Percentiles rank a stretch among this genome's conserved stretches.
Evolutionary conservation across 92 coral and sea anemone species (phyloP).

Genomic region (Umimayanthus kanabou): DNA sequence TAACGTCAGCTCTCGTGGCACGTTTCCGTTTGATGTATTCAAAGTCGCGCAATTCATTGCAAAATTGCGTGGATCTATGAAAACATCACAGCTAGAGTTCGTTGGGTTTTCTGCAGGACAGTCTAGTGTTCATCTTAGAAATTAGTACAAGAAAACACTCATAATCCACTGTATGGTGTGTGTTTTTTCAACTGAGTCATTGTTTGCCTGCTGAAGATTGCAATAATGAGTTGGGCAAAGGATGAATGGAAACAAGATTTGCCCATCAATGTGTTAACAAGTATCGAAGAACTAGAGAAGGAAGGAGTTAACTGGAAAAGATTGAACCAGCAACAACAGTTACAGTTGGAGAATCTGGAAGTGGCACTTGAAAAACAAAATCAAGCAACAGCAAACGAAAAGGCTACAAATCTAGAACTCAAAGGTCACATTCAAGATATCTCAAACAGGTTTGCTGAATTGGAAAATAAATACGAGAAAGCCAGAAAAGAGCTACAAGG

Average conservation of each 20-base stretch:
- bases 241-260: constrained; percentile 90
- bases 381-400: constrained; percentile 32
- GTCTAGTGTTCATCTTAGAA: neutral
- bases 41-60: neutral
- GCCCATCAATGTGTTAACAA: constrained; percentile 66
- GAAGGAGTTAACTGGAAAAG: constrained; percentile 73
- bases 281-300: constrained; percentile 68
- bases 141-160: neutral
- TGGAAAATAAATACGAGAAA: constrained; percentile 67
- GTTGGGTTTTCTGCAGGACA: neutral
- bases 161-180: neutral
- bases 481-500: constrained; percentile 56
- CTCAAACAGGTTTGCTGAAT: constrained; percentile 49
- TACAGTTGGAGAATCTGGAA: constrained; percentile 68
- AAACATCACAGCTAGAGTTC: neutral
- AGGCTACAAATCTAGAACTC: constrained; percentile 26
- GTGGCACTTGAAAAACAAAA: constrained; percentile 57
- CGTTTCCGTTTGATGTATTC: neutral
- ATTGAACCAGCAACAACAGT: constrained; percentile 71
- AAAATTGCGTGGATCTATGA: constrained; percentile 15
- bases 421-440: constrained; percentile 59
- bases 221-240: constrained; percentile 83
- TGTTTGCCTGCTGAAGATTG: neutral
- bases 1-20: neutral
- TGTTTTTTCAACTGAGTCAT: neutral